Base-by-base conservation (phyloP, 2,888 invertebrate species). In the Panzeria rudis region DNA sequence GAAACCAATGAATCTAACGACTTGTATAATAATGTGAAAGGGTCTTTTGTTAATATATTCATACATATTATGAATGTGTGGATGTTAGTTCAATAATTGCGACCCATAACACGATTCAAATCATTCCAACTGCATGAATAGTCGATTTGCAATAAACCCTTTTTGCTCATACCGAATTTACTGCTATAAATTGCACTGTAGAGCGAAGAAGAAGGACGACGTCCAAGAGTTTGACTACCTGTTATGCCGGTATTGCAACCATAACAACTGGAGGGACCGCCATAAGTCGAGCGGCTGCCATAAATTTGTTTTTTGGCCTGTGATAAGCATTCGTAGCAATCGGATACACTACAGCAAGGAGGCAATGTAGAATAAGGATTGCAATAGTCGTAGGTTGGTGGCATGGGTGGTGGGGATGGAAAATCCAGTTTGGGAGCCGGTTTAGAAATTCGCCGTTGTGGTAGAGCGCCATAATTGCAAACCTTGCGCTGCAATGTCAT, bases 61-160 rank as follows among this genome's bases (percentile, higher is more conserved):
- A 29, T 29, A 5, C 5, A 5, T 29, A 29, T 25, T 29, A 25
- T 25, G 15, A 3, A 38, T 5, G 13, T 47, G 7, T 64, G 29
- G 6, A 9, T 5, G 47, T 7, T 9, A 25, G n/a, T 20, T 87
- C 52, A 92, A 77, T 88, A 92, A 47, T 92, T 89, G 20, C 91
- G 88, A 29, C 90, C 94, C 89, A 96, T 96, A 88, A 96, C 95
- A 89, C 96, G 95, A 91, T 96, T 95, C 86, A 97, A 93, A 79
- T 96, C 96, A 91, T 95, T 95, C 96, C 96, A 97, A 92, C 96
- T 96, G 92, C 95, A 95, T 2, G 96, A 96, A 89, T 97, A 97
- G 91, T 97, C 97, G 88, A 97, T 96, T 93, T 96, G 95, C 64
- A 96, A 93, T 89, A 96, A 95, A 73, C 97, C 96, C 89, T 96